A percentile compares a stretch with the other conserved stretches of the same genome.
phyloP scores from a whole-genome alignment of 2,888 invertebrate genomes.

The Cryptus viduatorius region DNA sequence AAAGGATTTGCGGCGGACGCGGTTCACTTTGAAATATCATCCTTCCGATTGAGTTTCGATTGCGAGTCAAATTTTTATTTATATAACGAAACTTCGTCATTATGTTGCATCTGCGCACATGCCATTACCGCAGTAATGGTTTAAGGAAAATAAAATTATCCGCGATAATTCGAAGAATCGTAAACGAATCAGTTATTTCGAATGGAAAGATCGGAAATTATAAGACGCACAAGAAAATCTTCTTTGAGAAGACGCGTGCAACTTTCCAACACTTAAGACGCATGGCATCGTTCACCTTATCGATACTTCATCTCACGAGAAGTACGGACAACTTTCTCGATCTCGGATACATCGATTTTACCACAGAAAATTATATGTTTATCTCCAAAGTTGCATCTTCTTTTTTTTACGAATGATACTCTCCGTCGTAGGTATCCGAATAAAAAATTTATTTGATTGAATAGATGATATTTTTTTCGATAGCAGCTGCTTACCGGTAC shows the following conservation, averaged over 20 bases:
- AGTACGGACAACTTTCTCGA: neutral
- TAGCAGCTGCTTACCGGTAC: too few relatives aligned
- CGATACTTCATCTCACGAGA: too few relatives aligned
- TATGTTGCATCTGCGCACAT: neutral
- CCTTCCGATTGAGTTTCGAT: neutral
- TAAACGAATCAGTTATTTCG: neutral
- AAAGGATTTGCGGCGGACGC: neutral
- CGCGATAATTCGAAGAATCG: neutral
- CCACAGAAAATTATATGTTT: neutral
- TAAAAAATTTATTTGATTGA: neutral
- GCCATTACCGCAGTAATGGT: neutral
- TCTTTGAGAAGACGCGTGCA: neutral
- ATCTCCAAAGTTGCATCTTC: too few relatives aligned
- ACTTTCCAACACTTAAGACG: neutral
- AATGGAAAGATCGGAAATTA: neutral
- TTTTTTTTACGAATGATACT: neutral
- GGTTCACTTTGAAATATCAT: neutral
- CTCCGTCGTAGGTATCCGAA: too few relatives aligned
- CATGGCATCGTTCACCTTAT: neutral
- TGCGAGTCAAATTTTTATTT: neutral
- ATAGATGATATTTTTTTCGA: neutral
- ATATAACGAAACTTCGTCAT: neutral
- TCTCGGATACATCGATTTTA: conserved; percentile 7
- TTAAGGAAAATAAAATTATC: neutral
- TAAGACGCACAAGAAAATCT: neutral